Conservation (phyloP, 2,797 vertebrate species). For the Falco peregrinus region DNA sequence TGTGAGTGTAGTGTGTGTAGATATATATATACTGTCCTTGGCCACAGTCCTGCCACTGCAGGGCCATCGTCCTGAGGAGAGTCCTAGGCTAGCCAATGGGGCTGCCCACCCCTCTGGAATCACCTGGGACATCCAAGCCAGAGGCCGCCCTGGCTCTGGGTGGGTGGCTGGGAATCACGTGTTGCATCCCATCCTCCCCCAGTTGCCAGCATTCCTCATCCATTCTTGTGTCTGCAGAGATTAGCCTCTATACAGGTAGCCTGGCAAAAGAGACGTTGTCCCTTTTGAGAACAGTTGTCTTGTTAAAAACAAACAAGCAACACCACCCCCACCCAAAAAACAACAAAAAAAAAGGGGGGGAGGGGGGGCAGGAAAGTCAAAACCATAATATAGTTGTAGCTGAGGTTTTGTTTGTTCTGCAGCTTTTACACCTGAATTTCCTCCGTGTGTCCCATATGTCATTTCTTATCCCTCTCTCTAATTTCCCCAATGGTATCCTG, state of each 20-base stretch:
- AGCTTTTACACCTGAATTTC: neutral
- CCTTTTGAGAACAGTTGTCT: neutral
- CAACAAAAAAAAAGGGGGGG: neutral
- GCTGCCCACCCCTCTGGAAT: neutral
- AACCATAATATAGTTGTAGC: neutral
- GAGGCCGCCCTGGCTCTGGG: neutral
- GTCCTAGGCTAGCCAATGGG: neutral
- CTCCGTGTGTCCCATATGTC: neutral
- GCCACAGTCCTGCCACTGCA: neutral
- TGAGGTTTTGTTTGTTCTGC: neutral
- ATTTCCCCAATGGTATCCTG: neutral
- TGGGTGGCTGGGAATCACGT: rapidly evolving
- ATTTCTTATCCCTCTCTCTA: neutral
- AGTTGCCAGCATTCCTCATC: rapidly evolving
- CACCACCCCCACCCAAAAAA: no score
- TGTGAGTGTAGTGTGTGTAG: no score
- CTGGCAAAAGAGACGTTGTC: neutral
- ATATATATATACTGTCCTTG: neutral
- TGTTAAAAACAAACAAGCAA: neutral
- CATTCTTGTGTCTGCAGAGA: neutral
- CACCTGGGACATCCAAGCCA: neutral
- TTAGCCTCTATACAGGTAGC: neutral
- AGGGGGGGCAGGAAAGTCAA: neutral
- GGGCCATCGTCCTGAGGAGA: rapidly evolving
- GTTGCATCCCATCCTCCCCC: rapidly evolving